Conservation (phyloP, 2,113 vertebrate species). For the Platysteira castanea region DNA sequence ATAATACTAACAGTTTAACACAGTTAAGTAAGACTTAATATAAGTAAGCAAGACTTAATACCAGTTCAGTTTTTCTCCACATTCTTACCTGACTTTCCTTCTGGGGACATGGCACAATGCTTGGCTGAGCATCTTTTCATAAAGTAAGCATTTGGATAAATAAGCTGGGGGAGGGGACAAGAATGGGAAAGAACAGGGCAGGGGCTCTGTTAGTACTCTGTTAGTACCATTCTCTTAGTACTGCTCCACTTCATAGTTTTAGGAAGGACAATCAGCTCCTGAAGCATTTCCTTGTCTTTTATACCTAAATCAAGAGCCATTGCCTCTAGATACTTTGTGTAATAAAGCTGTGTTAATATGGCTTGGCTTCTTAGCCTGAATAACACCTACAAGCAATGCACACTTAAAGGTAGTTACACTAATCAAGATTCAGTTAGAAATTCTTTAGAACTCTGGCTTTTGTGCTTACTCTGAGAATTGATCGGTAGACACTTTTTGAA, state of each 20-base stretch:
- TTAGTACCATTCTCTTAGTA: background rate
- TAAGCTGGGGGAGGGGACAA: background rate
- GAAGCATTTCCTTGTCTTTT: background rate
- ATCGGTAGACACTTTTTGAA: background rate
- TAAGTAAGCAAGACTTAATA: background rate
- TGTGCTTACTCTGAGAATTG: background rate
- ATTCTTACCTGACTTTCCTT: background rate
- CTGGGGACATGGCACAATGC: background rate
- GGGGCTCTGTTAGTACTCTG: too few relatives aligned
- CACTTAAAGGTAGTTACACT: background rate
- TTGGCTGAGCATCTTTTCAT: background rate
- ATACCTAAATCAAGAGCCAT: background rate
- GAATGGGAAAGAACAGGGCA: background rate
- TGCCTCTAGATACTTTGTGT: background rate
- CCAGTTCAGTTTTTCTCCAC: background rate
- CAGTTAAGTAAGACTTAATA: background rate
- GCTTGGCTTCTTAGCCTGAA: background rate
- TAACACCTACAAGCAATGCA: background rate
- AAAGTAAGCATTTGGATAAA: background rate
- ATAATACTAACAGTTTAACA: background rate
- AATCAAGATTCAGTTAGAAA: background rate
- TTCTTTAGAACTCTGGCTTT: background rate
- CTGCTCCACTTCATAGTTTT: background rate
- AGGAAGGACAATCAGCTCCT: background rate
- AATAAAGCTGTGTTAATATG: background rate